Percentiles rank a stretch among this genome's conserved stretches.
Evolutionary conservation across 2,113 vertebrate species (phyloP).

Genomic region (Ascaphus truei): DNA sequence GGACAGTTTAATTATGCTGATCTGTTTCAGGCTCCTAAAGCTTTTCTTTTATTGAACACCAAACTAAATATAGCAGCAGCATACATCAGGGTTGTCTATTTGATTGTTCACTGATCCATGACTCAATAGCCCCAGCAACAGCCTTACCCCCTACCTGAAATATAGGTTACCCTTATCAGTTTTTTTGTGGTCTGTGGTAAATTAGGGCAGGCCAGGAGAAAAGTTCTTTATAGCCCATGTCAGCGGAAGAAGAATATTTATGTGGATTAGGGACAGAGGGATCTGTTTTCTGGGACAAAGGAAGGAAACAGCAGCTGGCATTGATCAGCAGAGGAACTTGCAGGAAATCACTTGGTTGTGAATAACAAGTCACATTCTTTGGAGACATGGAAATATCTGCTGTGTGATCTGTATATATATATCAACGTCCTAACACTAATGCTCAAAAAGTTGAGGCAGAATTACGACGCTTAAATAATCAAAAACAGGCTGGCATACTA

Average conservation of each 20-base stretch:
- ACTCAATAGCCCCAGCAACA: no score
- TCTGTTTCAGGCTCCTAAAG: neutral
- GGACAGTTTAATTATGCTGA: neutral
- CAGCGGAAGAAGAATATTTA: constrained; percentile 27
- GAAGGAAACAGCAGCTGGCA: constrained; percentile 19
- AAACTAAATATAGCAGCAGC: neutral
- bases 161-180: no score
- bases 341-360: constrained; percentile 17
- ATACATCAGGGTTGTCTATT: no score
- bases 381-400: neutral
- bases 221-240: no score
- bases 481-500: neutral
- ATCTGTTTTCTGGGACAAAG: constrained; percentile 2
- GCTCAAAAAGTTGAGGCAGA: neutral
- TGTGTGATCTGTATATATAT: constrained; percentile 5
- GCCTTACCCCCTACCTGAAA: no score
- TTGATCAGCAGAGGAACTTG: constrained; percentile 1
- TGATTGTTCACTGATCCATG: no score
- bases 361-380: constrained; percentile 12
- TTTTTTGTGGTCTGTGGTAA: no score
- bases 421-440: neutral
- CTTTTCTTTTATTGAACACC: neutral
- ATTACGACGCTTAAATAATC: neutral
- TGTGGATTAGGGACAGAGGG: neutral
- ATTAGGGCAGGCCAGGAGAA: no score